These are phyloP conservation scores for Panagrolaimus sp. DNA, from an alignment of 1,140 invertebrate genomes.

Conservation along the genomic window DNA sequence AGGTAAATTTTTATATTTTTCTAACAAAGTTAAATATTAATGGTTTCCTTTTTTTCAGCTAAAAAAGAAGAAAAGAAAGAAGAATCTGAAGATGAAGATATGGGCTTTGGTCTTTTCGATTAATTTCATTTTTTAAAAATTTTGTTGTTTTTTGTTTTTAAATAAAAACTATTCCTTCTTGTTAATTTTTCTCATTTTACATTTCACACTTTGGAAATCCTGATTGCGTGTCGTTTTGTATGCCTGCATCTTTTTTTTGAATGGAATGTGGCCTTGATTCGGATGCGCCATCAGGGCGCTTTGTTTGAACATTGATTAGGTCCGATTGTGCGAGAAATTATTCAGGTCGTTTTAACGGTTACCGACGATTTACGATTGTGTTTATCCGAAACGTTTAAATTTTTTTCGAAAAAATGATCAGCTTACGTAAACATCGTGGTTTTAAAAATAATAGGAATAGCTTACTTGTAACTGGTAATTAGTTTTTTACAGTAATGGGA, in stretches of 20 bases:
- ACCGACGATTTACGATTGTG: constrained; percentile 1
- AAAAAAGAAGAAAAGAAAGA: constrained; percentile 71
- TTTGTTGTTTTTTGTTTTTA: constrained; percentile 26
- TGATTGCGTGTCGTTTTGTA: too few species aligned
- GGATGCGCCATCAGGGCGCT: not conserved
- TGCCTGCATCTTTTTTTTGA: not conserved
- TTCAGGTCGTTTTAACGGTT: constrained; percentile 1
- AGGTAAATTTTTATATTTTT: constrained; percentile 19
- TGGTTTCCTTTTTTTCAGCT: constrained; percentile 36
- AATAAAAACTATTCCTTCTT: constrained; percentile 19
- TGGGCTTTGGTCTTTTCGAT: constrained; percentile 92
- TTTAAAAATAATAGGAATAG: constrained; percentile 18
- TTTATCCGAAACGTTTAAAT: not conserved
- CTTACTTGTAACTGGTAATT: constrained; percentile 21
- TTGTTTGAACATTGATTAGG: constrained; percentile 1
- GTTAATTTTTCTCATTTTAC: not conserved
- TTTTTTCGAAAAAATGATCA: constrained; percentile 1
- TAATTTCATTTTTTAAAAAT: constrained; percentile 63
- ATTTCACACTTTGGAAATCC: not conserved
- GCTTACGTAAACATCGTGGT: not conserved
- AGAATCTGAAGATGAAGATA: constrained; percentile 77
- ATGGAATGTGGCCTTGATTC: constrained; percentile 7
- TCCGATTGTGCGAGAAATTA: not conserved
- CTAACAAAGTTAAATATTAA: not conserved
- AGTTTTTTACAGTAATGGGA: not conserved